Conservation (phyloP, 2,113 vertebrate species). For the Thunnus maccoyii region DNA sequence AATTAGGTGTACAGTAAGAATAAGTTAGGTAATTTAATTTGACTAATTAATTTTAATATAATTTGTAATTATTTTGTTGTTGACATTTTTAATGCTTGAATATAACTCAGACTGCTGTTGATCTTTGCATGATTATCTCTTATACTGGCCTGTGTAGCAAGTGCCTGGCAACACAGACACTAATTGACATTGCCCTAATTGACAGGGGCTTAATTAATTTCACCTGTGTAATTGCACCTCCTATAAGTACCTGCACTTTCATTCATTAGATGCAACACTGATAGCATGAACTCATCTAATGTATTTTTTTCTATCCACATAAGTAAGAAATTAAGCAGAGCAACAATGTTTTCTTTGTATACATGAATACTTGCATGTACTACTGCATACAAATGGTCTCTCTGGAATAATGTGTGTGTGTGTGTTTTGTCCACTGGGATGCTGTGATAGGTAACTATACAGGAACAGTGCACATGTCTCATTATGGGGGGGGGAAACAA, state of each 20-base stretch:
- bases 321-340: background rate
- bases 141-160: background rate
- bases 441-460: slow-evolving; percentile 9
- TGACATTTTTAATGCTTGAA: background rate
- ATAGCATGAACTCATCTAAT: too few species aligned
- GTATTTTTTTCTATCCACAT: too few species aligned
- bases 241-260: background rate
- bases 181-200: background rate
- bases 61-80: background rate
- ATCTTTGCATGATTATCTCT: background rate
- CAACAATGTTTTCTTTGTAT: background rate
- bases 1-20: too few species aligned
- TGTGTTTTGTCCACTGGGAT: slow-evolving; percentile 1
- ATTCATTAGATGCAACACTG: too few species aligned
- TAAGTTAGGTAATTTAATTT: too few species aligned
- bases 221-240: background rate
- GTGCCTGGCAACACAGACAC: background rate
- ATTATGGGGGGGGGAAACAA: slow-evolving; percentile 41
- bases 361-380: background rate
- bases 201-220: background rate
- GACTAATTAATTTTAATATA: too few species aligned
- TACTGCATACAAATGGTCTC: background rate
- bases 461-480: slow-evolving; percentile 35
- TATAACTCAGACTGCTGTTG: background rate
- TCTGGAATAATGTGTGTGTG: background rate